phyloP scores from a whole-genome alignment of 2,888 invertebrate species.

The Artemia sinica region DNA sequence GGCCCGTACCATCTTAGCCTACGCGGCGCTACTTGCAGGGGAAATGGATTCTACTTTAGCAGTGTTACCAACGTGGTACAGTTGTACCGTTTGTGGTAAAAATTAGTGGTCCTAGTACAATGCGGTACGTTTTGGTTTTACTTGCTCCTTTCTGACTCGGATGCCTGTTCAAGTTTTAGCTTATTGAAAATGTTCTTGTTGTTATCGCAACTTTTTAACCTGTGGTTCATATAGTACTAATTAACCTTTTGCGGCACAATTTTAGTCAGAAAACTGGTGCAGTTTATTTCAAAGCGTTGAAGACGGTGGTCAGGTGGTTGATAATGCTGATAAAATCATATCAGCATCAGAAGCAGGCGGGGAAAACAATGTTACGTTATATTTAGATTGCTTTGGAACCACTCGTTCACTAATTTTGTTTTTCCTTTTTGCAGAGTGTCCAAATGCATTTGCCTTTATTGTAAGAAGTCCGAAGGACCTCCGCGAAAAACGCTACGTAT shows the following conservation, averaged over 20 bases:
- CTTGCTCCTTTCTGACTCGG: slow-evolving; percentile 16
- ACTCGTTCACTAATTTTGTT: neutral
- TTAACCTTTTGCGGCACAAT: slow-evolving; percentile 10
- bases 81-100: too few species aligned
- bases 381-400: slow-evolving; percentile 17
- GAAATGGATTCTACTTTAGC: too few species aligned
- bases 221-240: neutral
- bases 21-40: too few species aligned
- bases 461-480: slow-evolving; percentile 66
- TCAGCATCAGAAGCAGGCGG: too few species aligned
- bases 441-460: slow-evolving; percentile 73
- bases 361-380: too few species aligned
- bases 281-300: too few species aligned
- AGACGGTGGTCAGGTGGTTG: neutral
- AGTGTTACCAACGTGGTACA: too few species aligned
- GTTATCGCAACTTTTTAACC: too few species aligned
- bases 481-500: slow-evolving; percentile 72
- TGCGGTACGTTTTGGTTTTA: slow-evolving; percentile 14
- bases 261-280: neutral
- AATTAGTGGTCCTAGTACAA: neutral
- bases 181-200: too few species aligned
- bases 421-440: slow-evolving; percentile 46
- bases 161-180: neutral
- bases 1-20: too few species aligned
- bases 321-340: neutral